Base-by-base conservation (phyloP, 2,797 vertebrate species). In the Siniperca obscura region DNA sequence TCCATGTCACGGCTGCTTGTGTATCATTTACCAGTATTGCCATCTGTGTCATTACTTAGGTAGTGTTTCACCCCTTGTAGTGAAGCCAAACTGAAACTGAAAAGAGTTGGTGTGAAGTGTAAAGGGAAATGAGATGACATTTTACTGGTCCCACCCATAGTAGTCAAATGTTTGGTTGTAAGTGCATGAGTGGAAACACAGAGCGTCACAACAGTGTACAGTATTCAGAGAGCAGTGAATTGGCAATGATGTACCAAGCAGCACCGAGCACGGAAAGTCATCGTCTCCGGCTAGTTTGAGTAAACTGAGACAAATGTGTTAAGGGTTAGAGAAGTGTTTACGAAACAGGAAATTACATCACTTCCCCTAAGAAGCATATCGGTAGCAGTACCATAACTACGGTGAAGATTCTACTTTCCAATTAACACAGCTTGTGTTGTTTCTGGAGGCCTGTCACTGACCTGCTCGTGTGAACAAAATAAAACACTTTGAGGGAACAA, bases 311-410 rank as follows among this genome's bases (percentile, higher is more conserved):
- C 83, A 86, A 89, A 87, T 78, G 73, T 86, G 87, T 71, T 34
- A 78, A 74, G 82, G 83, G 84, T 89, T 66, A 87, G 77, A 85
- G 80, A 90, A 90, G 82, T 87, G 85, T 90, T 92, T 87, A 80
- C 55, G 74, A 90, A 93, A 93, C 89, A 93, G 94, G 93, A 94
- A 92, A 89, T 92, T 42, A 84, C 74, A 76, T 93, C 92, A 94
- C 88, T 93, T 94, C 93, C 91, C 62, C 52, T 52, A 53, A 83
- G 55, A 84, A 77, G 74, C 78, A 60, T 52, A 76, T 77, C 88
- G 75, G 77, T 78, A 80, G n/a, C 74, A 60, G 75, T 55, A 27
- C 25, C 25, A 22, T 78, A 73, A 88, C 90, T 80, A 86, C 36
- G 1, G 16, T 38, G 21, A 76, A 68, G 53, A 71, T 89, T 94